phyloP scores from a whole-genome alignment of 1,140 invertebrate species.

The Mylabris phalerata region DNA sequence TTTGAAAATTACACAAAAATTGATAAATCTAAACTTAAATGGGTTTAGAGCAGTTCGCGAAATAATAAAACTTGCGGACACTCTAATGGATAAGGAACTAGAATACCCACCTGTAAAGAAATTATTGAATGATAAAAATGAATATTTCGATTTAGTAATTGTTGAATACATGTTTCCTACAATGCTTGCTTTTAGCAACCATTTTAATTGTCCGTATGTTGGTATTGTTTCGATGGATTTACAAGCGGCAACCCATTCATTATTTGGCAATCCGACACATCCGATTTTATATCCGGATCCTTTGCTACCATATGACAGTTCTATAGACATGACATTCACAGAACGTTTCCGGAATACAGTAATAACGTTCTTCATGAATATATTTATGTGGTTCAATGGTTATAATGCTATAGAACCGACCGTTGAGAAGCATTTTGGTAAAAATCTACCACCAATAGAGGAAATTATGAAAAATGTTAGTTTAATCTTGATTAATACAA shows the following conservation, averaged over 20 bases:
- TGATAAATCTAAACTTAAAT: background rate
- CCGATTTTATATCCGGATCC: conserved; percentile 34
- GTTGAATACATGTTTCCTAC: conserved; percentile 30
- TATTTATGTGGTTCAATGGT: conserved; percentile 16
- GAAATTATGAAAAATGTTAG: conserved; percentile 4
- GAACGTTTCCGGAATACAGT: conserved; percentile 34
- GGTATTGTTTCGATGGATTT: conserved; percentile 30
- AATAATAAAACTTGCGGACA: background rate
- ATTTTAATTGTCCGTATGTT: conserved; percentile 37
- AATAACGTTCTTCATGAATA: background rate
- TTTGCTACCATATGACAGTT: conserved; percentile 13
- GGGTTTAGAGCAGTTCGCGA: background rate
- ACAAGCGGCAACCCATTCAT: conserved; percentile 22
- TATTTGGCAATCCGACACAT: conserved; percentile 35
- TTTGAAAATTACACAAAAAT: background rate
- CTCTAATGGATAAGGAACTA: conserved; percentile 11
- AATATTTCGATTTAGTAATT: conserved; percentile 39
- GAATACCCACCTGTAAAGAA: conserved; percentile 31
- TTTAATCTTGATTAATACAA: conserved; percentile 34
- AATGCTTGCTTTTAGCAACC: conserved; percentile 30
- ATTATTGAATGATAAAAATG: conserved; percentile 31
- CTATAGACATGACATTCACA: conserved; percentile 22
- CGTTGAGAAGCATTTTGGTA: conserved; percentile 32
- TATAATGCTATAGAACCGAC: conserved; percentile 21
- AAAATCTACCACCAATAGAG: conserved; percentile 25